Evolutionary conservation across 2,113 vertebrate species (phyloP).

Genomic region (Bagarius yarrelli): DNA sequence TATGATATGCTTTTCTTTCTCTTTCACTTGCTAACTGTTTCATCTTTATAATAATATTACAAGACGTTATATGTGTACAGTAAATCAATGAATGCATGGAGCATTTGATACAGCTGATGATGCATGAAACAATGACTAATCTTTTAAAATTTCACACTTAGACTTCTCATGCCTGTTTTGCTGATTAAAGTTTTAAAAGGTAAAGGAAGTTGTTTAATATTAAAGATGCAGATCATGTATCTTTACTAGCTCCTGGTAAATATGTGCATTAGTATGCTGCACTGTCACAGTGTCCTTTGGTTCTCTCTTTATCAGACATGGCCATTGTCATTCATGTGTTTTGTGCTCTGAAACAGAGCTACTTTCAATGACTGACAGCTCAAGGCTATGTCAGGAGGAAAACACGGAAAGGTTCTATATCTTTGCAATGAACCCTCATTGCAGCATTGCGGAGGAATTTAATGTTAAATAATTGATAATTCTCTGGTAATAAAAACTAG

Average conservation of each 20-base stretch:
- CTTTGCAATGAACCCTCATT: not conserved
- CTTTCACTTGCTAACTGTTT: not conserved
- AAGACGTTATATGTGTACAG: not conserved
- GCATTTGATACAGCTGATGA: not conserved
- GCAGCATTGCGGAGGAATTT: not conserved
- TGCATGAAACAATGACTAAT: not conserved
- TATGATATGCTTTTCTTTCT: not conserved
- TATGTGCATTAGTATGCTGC: not conserved
- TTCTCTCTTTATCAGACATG: not conserved
- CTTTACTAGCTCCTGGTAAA: not conserved
- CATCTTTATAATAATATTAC: not conserved
- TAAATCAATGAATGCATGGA: not conserved
- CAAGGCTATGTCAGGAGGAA: not conserved
- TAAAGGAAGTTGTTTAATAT: not conserved
- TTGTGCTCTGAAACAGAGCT: not conserved
- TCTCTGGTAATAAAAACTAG: not conserved
- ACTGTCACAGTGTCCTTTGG: not conserved
- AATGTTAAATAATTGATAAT: not conserved
- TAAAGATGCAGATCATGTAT: not conserved
- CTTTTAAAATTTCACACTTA: not conserved
- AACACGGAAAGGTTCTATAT: not conserved
- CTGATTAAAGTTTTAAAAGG: not conserved
- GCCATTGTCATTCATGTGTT: slow-evolving; percentile 1
- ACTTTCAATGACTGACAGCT: slow-evolving; percentile 23
- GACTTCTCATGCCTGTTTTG: too few species aligned